Conservation (phyloP, 2,888 invertebrate species). For the Pyrgus malvae region DNA sequence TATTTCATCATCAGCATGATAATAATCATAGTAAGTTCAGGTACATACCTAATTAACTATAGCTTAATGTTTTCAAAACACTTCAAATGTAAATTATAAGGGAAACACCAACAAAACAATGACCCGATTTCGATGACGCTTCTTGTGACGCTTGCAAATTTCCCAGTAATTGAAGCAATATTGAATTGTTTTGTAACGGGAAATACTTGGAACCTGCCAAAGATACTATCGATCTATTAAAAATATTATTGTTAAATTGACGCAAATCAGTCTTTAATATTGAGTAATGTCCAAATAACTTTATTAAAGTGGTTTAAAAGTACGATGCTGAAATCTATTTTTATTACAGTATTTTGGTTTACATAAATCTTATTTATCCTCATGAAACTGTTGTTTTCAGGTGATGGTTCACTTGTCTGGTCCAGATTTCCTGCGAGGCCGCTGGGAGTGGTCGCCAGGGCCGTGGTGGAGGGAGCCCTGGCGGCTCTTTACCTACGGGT, state of each 20-base stretch:
- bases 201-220: no score
- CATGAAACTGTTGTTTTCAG: slow-evolving; percentile 36
- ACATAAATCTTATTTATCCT: no score
- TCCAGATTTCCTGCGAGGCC: slow-evolving; percentile 42
- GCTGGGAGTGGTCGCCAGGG: slow-evolving; percentile 62
- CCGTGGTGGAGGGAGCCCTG: slow-evolving; percentile 85
- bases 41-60: not conserved
- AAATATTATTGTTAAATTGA: not conserved
- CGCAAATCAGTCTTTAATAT: no score
- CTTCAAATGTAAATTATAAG: no score
- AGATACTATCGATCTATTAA: no score
- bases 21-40: slow-evolving; percentile 60
- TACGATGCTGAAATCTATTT: no score
- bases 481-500: slow-evolving; percentile 90
- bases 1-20: slow-evolving; percentile 70
- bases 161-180: not conserved
- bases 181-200: no score
- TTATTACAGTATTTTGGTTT: no score
- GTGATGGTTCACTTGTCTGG: slow-evolving; percentile 52
- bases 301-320: no score
- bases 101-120: not conserved
- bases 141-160: not conserved
- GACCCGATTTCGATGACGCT: not conserved
- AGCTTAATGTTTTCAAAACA: no score
- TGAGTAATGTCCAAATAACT: no score